Evolutionary conservation across 2,113 vertebrate species (phyloP).

Genomic region (Felis catus): F.catus_Fca126_mat1.0 CM031419.1:1377001-1377500

Average conservation of each 20-base stretch:
- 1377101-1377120: background rate
- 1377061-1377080: background rate
- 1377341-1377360: too few species aligned
- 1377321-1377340: fast-evolving
- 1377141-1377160: fast-evolving
- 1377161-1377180: background rate
- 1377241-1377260: fast-evolving
- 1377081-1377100: background rate
- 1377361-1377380: background rate
- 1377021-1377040: background rate
- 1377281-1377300: background rate
- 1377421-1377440: background rate
- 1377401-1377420: fast-evolving
- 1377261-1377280: background rate
- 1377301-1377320: background rate
- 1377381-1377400: background rate
- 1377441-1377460: background rate
- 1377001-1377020: too few species aligned
- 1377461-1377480: fast-evolving
- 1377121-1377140: fast-evolving
- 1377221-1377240: background rate
- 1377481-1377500: fast-evolving
- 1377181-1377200: background rate
- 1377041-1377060: background rate
- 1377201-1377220: background rate